Base-by-base conservation (phyloP, 2,797 vertebrate genomes). In the Phoebastria nigripes region DNA sequence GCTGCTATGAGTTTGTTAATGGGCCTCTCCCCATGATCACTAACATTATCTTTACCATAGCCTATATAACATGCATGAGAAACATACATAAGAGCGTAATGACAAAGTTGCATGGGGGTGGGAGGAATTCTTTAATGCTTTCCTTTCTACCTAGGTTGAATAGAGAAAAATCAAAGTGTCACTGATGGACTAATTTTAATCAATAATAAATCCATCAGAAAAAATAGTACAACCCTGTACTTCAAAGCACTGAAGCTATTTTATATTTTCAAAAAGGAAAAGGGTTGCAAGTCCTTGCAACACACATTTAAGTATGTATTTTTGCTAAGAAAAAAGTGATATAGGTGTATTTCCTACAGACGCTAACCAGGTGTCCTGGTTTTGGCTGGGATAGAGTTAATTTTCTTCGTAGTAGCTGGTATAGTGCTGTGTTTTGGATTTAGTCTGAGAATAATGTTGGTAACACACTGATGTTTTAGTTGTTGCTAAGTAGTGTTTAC, bases 31-130 rank as follows among this genome's bases (percentile, higher is more conserved):
- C 41, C 8, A 12, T 9, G 9, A 82, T 33, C 13, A 20, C 28
- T 22, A 46, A 31, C 13, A 39, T 16, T n/a, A 77, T 4, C 29
- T 76, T 67, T 70, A 82, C 17, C 13, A 33, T 0, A 55, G 25
- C 6, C 22, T 42, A 20, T 7, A 28, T 0, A 28, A 46, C 1
- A 21, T 1, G 2, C 3, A 4, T 9, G 6, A 82, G 42, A 79
- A 82, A 79, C 35, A 12, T 6, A 70, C 0, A 0, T 37, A 61
- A 59, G 21, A 67, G 4, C 4, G 3, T 13, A 63, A 59, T 11
- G 4, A 65, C 14, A 70, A 76, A 89, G 21, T 5, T 58, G 55
- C 15, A 47, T 11, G 0, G 0, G 1, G 2, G 6, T 14, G 12
- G 15, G 9, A 9, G 20, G 8, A 8, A 56, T 67, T 78, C 12